Conservation (phyloP, 2,797 vertebrate genomes). For the Xenopus petersii region DNA sequence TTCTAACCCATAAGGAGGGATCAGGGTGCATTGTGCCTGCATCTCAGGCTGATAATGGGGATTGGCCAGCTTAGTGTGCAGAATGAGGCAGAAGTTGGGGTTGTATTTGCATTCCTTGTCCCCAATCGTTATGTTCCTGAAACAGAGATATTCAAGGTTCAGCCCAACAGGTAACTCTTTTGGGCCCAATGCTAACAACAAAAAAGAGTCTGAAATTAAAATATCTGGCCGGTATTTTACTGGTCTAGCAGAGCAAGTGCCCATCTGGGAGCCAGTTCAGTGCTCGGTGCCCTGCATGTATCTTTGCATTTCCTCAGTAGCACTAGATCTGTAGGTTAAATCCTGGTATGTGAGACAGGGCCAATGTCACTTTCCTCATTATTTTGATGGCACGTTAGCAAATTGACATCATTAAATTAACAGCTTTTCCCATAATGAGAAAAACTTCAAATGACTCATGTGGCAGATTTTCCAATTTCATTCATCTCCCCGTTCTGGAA, state of each 20-base stretch:
- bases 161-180: no score
- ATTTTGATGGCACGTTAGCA: slow-evolving; percentile 8
- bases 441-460: background rate
- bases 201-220: no score
- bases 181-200: no score
- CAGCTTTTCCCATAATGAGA: slow-evolving; percentile 11
- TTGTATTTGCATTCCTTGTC: slow-evolving; percentile 93
- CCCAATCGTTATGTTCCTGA: slow-evolving; percentile 87
- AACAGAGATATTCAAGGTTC: slow-evolving; percentile 7
- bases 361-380: no score
- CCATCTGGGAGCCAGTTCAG: no score
- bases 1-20: no score
- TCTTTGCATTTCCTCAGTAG: no score
- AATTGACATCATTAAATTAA: background rate
- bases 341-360: no score
- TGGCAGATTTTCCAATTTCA: background rate
- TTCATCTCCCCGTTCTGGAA: background rate
- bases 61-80: slow-evolving; percentile 92
- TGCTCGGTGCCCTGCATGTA: no score
- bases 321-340: no score
- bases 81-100: slow-evolving; percentile 75
- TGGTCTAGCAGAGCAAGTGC: no score
- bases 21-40: slow-evolving; percentile 90
- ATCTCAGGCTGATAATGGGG: slow-evolving; percentile 95
- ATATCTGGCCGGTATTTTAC: no score